These are phyloP conservation scores for Pelecanus crispus DNA, from an alignment of 2,113 vertebrate species.

Conservation along the genomic window DNA sequence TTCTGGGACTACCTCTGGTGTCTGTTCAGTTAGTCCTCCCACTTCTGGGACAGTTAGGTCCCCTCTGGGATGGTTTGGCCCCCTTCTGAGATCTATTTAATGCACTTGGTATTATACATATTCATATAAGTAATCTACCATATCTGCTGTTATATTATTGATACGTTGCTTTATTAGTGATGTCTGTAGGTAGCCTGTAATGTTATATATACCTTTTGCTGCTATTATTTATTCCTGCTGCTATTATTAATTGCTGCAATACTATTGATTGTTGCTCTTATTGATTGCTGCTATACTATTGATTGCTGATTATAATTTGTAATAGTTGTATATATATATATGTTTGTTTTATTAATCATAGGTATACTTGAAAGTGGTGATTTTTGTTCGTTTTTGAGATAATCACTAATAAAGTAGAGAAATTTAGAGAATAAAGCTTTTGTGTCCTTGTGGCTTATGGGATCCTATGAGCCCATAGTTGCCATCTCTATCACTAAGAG, in stretches of 20 bases:
- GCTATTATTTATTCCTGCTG: neutral
- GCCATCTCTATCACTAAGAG: neutral
- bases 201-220: neutral
- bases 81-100: neutral
- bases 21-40: neutral
- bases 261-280: neutral
- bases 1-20: neutral
- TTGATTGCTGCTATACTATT: neutral
- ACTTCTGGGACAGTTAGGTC: neutral
- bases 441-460: neutral
- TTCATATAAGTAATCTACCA: neutral
- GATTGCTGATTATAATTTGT: neutral
- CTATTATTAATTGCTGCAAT: neutral
- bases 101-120: neutral
- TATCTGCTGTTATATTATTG: neutral
- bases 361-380: rapidly evolving
- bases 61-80: neutral
- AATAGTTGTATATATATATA: neutral
- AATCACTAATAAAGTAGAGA: neutral
- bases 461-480: neutral
- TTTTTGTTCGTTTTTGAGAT: neutral
- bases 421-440: neutral
- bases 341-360: neutral
- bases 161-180: neutral
- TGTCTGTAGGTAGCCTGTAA: neutral